Evolutionary conservation across 2,113 vertebrate species (phyloP), one percentile per base, ranked within the genome.

Genomic region (Eleginops maclovinus): DNA sequence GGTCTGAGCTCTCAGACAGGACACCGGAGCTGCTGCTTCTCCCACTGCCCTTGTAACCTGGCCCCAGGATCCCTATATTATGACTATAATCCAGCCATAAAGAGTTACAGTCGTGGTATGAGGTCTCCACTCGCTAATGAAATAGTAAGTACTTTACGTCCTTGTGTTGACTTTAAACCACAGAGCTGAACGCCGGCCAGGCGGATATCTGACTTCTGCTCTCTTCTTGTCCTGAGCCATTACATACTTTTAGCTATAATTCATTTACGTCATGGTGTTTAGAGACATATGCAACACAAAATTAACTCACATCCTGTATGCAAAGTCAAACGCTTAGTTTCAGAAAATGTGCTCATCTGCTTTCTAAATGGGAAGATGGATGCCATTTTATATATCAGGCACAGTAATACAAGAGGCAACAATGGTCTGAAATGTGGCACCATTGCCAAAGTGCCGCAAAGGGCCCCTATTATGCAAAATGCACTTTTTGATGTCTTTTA

Each of bases 61-160:
- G 67, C 82, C 88, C 84, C 82, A 14, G 0, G 17, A 41, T 61
- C 44, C 87, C 64, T 61, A 41, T 82, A 81, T 44, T 72, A 65
- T 61, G 72, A 84, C 84, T 61, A 28, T 75, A 71, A 75, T 81
- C 78, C 79, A 53, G 49, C 86, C 59, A 78, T 85, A 77, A 88
- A 87, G 78, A 74, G 61, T 64, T 68, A 26, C 21, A 83, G 83
- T 66, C 44, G 9, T 68, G 61, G 58, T 54, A 81, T 83, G 82
- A 85, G 85, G 84, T 83, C 89, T 85, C 86, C 16, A 4, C 68
- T 69, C 56, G 51, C 75, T 83, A 82, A 90, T 87, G 87, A 90
- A 91, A 58, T 43, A 91, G 66, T 74, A 60, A 61, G 68, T 62
- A 67, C 71, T 77, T 72, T 24, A 31, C 11, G 83, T 75, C 51